Evolutionary conservation across 2,797 vertebrate genomes (phyloP).

Genomic region (Acanthopagrus latus): DNA sequence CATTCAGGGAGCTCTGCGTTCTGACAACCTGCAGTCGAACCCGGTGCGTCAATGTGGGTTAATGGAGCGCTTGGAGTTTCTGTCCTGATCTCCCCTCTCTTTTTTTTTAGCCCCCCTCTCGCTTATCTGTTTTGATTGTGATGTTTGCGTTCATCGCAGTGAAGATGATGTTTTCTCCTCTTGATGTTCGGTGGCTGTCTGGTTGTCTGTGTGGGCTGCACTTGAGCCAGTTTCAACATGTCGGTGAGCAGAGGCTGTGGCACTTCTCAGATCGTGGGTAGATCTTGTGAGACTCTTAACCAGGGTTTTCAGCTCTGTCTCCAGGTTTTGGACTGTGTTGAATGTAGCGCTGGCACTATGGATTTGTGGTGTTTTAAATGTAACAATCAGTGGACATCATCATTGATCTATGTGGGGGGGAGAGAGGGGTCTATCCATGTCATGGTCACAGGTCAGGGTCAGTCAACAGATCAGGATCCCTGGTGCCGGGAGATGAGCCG

Average conservation of each 20-base stretch:
- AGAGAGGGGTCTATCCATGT: not conserved
- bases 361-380: not conserved
- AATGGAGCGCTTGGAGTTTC: constrained; percentile 64
- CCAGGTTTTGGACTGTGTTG: not conserved
- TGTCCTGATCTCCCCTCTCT: constrained; percentile 12
- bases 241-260: constrained; percentile 21
- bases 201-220: constrained; percentile 31
- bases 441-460: constrained; percentile 66
- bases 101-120: not conserved
- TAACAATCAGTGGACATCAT: constrained; percentile 15
- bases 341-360: not conserved
- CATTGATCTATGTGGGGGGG: constrained; percentile 10
- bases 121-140: not conserved
- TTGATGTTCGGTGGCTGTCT: not conserved
- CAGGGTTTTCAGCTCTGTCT: not conserved
- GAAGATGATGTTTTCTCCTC: not conserved
- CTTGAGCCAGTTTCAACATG: constrained; percentile 64
- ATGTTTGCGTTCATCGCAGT: not conserved
- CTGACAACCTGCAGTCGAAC: constrained; percentile 49
- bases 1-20: not conserved
- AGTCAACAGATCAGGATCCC: constrained; percentile 48
- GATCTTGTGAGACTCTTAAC: constrained; percentile 25
- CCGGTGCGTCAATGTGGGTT: constrained; percentile 72
- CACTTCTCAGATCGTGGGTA: constrained; percentile 24
- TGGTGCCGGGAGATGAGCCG: constrained; percentile 5